Evolutionary conservation across 2,888 invertebrate species (phyloP), one percentile per base, ranked within the genome.

Genomic region (Metalampra italica): DNA sequence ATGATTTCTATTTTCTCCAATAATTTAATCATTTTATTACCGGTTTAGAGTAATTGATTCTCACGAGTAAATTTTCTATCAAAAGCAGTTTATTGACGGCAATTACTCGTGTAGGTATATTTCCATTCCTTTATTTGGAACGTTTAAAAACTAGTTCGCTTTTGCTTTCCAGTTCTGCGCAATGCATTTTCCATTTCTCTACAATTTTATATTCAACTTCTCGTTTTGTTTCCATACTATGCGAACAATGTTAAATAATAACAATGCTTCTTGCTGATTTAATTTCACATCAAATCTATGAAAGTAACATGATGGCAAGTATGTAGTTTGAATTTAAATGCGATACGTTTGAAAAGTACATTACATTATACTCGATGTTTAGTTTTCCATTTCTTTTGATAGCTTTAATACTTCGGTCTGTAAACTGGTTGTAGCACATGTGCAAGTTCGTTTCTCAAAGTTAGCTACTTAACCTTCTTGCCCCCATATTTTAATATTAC

Each of bases 211-310:
- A 60, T 61, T 54, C 57, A 58, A 59, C 56, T 57, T 58, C 49
- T 59, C n/a, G n/a, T n/a, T 64, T 60, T 70, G 60, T 69, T 71
- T 62, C 55, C 59, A 56, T 60, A 56, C 49, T 45, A 56, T 55
- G 60, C 54, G 54, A 52, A 54, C 54, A 37, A 41, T 56, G 39
- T 49, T 49, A 34, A 43, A 47, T 50, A 43, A 51, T 45, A 43
- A 54, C 60, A 59, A 55, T 59, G 50, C 50, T 52, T 56, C 51
- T 54, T 53, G 56, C 63, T 68, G 70, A 65, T 54, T 70, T 71
- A 68, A 72, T 71, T 68, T 65, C 60, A 50, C 62, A 69, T 67
- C 54, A 57, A 56, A 55, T 41, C 45, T 53, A 55, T 65, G 55
- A 60, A 63, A 62, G 54, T 56, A 53, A 51, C 53, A 64, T 59